Evolutionary conservation across 2,888 invertebrate species (phyloP), one percentile per base, ranked within the genome.

Genomic region (Sarcophaga carnaria): DNA sequence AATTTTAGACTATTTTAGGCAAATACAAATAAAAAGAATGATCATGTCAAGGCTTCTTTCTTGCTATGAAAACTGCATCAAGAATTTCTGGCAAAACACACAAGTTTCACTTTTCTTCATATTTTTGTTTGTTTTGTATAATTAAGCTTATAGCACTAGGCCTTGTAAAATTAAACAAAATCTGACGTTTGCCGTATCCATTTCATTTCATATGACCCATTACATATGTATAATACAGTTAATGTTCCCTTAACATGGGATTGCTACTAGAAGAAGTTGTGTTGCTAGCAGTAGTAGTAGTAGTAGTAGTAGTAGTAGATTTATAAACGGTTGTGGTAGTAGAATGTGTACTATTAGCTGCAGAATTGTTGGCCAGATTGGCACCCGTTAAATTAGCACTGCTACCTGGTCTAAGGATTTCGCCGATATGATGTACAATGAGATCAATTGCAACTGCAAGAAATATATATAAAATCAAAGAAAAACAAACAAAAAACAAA

Each of bases 401-500:
- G 93, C 94, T 92, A 93, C 94, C 94, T 91, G 94, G 94, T 93
- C 95, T 96, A 94, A 99, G 96, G 92, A 98, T 96, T 95, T 99
- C 99, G 96, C 98, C 97, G 94, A 99, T 99, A 96, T 99, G 99
- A 94, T 99, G 98, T 92, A 99, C 99, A 95, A 99, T 99, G 94
- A 99, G 96, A 95, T 99, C 98, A 95, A 99, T 99, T 94, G 99
- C 99, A 96, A 99, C 99, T 99, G 97, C 95, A 97, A 97, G 95
- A 96, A 91, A 93, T 92, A 92, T 91, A 92, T 92, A 90, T 89
- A 90, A 90, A 89, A 90, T 91, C 90, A 91, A 90, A 90, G 85
- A 84, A 81, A 84, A 80, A 82, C 22, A 63, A 84, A 88, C 74
- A 88, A 90, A 90, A 89, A 90, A 89, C 89, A 90, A 90, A 90